Evolutionary conservation across 2,888 invertebrate species (phyloP), one percentile per base, ranked within the genome.

Genomic region (Oligia fasciuncula): DNA sequence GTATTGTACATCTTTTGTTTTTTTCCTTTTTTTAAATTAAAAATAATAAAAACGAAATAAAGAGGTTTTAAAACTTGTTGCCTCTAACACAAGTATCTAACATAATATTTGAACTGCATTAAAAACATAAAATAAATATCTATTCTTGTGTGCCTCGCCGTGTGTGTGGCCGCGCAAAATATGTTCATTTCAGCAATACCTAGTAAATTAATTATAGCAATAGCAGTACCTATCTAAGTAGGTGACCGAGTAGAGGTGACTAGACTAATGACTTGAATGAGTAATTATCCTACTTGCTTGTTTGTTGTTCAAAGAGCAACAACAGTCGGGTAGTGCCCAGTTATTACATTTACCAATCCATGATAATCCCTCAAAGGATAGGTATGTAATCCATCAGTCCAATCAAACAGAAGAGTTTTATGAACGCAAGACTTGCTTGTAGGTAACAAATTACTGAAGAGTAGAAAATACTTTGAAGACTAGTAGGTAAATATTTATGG

Each of bases 281-380:
- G 49, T 49, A 43, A 43, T 9, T 43, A 43, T 40, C 40, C 40
- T 19, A 35, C 46, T 74, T 60, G 35, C 51, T 23, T 54, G 73
- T 29, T 29, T 74, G n/a, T 73, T 73, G 73, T 54, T 54, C 74
- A 19, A 19, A 74, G 19, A 72, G 19, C 35, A 63, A 19, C 8
- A 35, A 35, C 35, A 63, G 63, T 63, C 35, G 35, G 9, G 19
- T 35, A 19, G 8, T 19, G 54, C 19, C 2, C 19, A 54, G 19
- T 19, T 54, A 1, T 19, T 54, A 51, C 17, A 51, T n/a, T 57
- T 57, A 57, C 23, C 11, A 57, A 11, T 60, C n/a, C 11, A n/a
- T n/a, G 57, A n/a, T n/a, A 60, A 60, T 51, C 19, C 35, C 4
- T 40, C 40, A 5, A 5, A 35, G 35, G 35, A 35, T 35, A 29